These are phyloP conservation scores for Ceratina calcarata DNA, from an alignment of 1,140 invertebrate genomes.

Conservation along the genomic window DNA sequence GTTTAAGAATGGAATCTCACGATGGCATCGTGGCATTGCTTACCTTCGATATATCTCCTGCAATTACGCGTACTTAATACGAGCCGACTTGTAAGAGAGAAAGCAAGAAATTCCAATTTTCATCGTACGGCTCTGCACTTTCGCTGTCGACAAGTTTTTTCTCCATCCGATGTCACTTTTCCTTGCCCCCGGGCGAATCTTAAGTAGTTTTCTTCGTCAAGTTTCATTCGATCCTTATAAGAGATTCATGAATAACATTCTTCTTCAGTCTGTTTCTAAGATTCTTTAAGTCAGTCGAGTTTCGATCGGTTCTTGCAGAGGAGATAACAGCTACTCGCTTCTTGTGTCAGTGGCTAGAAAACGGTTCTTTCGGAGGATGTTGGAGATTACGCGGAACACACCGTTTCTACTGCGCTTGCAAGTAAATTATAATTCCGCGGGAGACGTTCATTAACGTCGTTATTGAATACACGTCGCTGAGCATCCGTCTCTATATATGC, in stretches of 20 bases:
- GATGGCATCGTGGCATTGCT: constrained; percentile 20
- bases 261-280: too few species aligned
- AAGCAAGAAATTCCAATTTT: neutral
- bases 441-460: constrained; percentile 9
- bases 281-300: too few species aligned
- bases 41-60: constrained; percentile 4
- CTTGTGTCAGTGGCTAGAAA: neutral
- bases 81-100: neutral
- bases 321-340: neutral
- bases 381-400: neutral
- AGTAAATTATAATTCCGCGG: constrained; percentile 8
- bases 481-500: neutral
- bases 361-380: constrained; percentile 15
- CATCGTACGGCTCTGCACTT: neutral
- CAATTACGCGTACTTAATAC: constrained; percentile 31
- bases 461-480: neutral
- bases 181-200: neutral
- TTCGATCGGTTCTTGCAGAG: neutral
- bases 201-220: too few species aligned
- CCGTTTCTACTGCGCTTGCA: neutral
- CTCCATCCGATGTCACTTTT: neutral
- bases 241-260: too few species aligned
- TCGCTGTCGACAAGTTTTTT: neutral
- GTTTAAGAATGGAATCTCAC: constrained; percentile 40
- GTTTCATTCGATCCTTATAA: too few species aligned